Conservation (phyloP, 1,140 invertebrate species). For the Acyrthosiphon pisum region DNA sequence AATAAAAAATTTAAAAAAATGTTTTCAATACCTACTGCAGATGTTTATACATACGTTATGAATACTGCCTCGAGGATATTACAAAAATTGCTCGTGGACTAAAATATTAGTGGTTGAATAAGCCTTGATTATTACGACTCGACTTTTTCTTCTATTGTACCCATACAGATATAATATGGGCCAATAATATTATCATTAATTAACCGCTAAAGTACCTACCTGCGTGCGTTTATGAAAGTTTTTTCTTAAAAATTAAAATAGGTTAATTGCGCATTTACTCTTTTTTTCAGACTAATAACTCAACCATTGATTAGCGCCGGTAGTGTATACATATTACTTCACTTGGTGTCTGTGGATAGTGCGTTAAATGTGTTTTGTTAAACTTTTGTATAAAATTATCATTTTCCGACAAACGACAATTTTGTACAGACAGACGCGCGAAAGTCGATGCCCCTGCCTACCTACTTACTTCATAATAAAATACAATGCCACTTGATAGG, state of each 20-base stretch:
- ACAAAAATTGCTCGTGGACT: not conserved
- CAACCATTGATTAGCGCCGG: not conserved
- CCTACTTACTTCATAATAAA: not conserved
- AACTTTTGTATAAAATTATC: not conserved
- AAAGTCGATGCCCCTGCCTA: not conserved
- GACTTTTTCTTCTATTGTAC: constrained; percentile 49
- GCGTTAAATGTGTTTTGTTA: constrained; percentile 23
- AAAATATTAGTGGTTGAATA: not conserved
- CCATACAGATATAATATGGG: not conserved
- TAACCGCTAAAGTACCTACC: not conserved
- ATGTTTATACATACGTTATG: not conserved
- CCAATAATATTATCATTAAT: constrained; percentile 31
- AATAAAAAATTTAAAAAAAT: not conserved
- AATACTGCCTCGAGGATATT: not conserved
- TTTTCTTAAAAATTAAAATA: constrained; percentile 17
- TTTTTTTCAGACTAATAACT: constrained; percentile 31
- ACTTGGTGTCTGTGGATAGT: not conserved
- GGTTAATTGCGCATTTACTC: constrained; percentile 38
- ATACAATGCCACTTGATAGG: not conserved
- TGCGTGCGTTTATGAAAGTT: constrained; percentile 5
- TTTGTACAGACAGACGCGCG: not conserved
- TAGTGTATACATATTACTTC: not conserved
- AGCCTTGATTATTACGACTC: constrained; percentile 32
- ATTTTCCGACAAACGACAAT: not conserved
- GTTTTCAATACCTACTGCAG: not conserved